Percentiles rank a stretch among this genome's conserved stretches.
Evolutionary conservation across 2,797 vertebrate genomes (phyloP).

Genomic region (Merluccius polli): DNA sequence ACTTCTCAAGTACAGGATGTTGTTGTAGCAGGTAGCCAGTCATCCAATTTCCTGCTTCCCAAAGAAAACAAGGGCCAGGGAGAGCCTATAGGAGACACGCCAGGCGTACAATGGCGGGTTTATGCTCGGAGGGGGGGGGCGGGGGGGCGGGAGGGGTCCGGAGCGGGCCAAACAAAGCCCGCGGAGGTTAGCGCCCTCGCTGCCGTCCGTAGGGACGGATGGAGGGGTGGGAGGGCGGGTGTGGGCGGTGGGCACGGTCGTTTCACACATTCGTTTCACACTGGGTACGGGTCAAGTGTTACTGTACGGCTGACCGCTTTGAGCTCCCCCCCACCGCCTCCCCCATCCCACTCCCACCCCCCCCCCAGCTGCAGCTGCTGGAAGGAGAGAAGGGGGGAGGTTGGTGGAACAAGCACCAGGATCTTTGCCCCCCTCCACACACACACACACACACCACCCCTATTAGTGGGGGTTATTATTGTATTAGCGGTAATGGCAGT

Average conservation of each 20-base stretch:
- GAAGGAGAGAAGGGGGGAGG: conserved; percentile 12
- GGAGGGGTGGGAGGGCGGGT: conserved; percentile 32
- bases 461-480: conserved; percentile 73
- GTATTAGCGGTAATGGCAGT: conserved; percentile 77
- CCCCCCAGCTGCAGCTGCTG: conserved; percentile 56
- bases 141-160: conserved; percentile 26
- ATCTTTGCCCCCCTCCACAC: conserved; percentile 44
- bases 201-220: conserved; percentile 57
- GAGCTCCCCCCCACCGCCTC: conserved; percentile 35
- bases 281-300: conserved; percentile 67
- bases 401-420: conserved; percentile 47
- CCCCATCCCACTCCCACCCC: neutral
- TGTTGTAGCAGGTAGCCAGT: conserved; percentile 86
- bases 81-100: conserved; percentile 53
- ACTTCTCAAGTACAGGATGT: conserved; percentile 85
- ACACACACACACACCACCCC: conserved; percentile 58
- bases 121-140: conserved; percentile 54
- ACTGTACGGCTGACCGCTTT: conserved; percentile 70
- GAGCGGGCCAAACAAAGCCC: conserved; percentile 74
- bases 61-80: conserved; percentile 79
- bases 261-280: conserved; percentile 44
- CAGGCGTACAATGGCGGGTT: conserved; percentile 74
- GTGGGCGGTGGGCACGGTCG: conserved; percentile 41
- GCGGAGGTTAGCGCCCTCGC: conserved; percentile 76
- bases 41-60: conserved; percentile 86